Percentiles rank a stretch among this genome's conserved stretches.
Evolutionary conservation across 2,113 vertebrate genomes (phyloP).

Genomic region (Zootoca vivipara): DNA sequence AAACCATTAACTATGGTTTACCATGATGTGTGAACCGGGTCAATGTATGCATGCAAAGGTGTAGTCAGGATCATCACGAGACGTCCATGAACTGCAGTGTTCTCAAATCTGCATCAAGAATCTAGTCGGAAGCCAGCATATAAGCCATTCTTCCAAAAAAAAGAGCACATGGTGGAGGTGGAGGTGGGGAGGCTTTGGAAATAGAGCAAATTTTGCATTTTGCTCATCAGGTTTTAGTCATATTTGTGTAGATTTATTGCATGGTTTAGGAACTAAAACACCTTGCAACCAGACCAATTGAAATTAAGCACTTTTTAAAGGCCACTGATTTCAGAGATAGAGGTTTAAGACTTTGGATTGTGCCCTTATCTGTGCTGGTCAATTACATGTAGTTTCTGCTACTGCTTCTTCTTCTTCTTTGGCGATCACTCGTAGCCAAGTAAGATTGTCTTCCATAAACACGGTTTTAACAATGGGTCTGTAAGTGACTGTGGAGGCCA

Average conservation of each 20-base stretch:
- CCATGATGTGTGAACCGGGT: no score
- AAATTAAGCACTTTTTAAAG: background rate
- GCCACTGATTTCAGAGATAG: background rate
- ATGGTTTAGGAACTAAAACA: background rate
- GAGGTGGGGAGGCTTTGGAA: constrained; percentile 31
- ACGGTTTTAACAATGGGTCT: no score
- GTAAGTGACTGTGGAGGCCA: no score
- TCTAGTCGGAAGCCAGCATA: background rate
- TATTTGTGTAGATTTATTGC: constrained; percentile 54
- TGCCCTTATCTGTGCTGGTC: background rate
- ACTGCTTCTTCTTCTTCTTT: no score
- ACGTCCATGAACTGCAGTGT: background rate
- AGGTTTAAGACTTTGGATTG: no score
- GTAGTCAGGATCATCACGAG: background rate
- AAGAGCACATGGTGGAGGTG: background rate
- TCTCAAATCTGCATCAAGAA: background rate
- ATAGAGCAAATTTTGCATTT: constrained; percentile 16
- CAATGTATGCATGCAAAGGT: no score
- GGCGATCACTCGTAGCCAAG: no score
- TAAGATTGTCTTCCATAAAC: no score
- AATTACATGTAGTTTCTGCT: background rate
- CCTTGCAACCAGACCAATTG: background rate
- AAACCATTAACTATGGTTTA: no score
- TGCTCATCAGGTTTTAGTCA: constrained; percentile 43
- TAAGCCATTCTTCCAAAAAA: background rate